phyloP scores from a whole-genome alignment of 1,140 invertebrate species.

The Dinothrombium tinctorium region DNA sequence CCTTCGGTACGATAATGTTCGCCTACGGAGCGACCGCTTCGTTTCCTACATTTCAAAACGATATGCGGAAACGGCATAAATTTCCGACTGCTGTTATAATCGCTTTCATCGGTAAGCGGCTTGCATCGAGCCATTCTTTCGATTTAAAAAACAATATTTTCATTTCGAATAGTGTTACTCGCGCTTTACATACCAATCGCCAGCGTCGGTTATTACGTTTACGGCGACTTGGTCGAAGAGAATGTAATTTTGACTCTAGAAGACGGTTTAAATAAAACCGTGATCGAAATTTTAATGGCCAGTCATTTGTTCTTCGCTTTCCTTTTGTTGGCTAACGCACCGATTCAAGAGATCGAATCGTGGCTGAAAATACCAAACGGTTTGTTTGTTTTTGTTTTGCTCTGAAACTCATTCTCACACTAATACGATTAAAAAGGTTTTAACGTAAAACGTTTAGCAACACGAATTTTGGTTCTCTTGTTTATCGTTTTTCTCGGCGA shows the following conservation, averaged over 20 bases:
- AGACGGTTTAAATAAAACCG: constrained; percentile 24
- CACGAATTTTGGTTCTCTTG: constrained; percentile 41
- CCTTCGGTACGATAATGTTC: constrained; percentile 36
- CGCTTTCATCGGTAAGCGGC: constrained; percentile 26
- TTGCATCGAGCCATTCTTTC: no score
- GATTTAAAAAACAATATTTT: background rate
- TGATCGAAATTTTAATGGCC: constrained; percentile 30
- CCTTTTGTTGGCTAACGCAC: constrained; percentile 35
- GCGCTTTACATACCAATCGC: constrained; percentile 30
- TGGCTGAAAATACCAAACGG: constrained; percentile 32
- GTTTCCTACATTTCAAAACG: constrained; percentile 41
- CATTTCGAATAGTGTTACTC: constrained; percentile 24
- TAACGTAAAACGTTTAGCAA: constrained; percentile 40
- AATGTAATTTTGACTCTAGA: constrained; percentile 29
- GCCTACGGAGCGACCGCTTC: constrained; percentile 36
- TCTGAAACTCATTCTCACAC: no score
- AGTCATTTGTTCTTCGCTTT: constrained; percentile 33
- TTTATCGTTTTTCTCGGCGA: constrained; percentile 50
- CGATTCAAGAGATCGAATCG: constrained; percentile 39
- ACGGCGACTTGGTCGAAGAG: constrained; percentile 27
- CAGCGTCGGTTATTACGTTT: constrained; percentile 30
- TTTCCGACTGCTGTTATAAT: constrained; percentile 28
- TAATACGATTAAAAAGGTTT: no score
- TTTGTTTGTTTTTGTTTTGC: constrained; percentile 32
- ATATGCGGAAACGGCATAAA: constrained; percentile 32